Evolutionary conservation across 2,113 vertebrate species (phyloP).

Genomic region (Nematolebias whitei): DNA sequence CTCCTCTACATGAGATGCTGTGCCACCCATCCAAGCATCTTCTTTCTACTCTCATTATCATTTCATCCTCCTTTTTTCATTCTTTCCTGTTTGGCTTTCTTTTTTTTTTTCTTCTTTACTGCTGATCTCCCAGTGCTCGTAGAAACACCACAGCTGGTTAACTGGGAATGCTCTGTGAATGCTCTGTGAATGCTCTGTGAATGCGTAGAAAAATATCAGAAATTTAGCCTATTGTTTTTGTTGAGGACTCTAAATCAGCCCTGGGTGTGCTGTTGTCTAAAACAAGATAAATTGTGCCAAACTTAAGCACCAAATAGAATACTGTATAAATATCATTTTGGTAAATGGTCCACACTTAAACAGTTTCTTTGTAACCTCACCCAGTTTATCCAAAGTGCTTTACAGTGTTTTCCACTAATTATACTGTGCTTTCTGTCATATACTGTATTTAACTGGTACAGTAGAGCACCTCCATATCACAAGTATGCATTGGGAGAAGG

Average conservation of each 20-base stretch:
- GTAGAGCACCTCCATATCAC: too few species aligned
- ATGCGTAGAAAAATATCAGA: conserved; percentile 10
- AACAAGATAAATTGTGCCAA: neutral
- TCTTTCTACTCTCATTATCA: conserved; percentile 34
- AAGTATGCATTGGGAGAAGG: too few species aligned
- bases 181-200: too few species aligned
- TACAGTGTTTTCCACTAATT: too few species aligned
- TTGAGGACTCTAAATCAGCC: neutral
- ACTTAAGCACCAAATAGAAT: too few species aligned
- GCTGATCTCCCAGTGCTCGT: conserved; percentile 24
- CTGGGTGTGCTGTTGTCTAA: neutral
- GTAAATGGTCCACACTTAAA: too few species aligned
- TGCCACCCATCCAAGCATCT: conserved; percentile 41
- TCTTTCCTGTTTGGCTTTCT: neutral
- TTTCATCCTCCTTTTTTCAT: conserved; percentile 14
- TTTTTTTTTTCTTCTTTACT: conserved; percentile 4
- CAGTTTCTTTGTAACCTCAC: too few species aligned
- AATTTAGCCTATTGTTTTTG: conserved; percentile 29
- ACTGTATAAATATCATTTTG: too few species aligned
- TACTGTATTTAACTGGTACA: too few species aligned
- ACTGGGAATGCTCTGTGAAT: conserved; percentile 5
- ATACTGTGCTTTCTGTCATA: too few species aligned
- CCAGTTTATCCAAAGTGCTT: too few species aligned
- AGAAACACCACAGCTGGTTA: conserved; percentile 33
- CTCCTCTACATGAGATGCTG: conserved; percentile 43